Conservation (phyloP, 1,140 invertebrate genomes). For the Brachionus asplanchnoidis region DNA sequence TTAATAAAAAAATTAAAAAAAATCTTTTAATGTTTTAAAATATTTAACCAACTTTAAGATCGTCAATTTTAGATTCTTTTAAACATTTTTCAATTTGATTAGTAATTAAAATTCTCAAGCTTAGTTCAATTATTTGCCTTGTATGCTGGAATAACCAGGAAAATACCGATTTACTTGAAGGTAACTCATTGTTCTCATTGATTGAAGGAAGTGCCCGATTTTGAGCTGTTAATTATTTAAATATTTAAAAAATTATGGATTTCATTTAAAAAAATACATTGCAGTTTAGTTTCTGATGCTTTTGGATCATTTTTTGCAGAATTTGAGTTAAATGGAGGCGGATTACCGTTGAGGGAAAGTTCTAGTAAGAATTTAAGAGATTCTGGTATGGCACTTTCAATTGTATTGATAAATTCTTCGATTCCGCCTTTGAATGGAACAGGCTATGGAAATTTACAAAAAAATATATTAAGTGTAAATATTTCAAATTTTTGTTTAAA, state of each 20-base stretch:
- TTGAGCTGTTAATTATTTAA: neutral
- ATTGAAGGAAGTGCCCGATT: neutral
- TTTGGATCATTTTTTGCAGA: neutral
- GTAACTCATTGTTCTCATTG: neutral
- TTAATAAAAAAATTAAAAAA: neutral
- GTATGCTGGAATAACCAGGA: conserved; percentile 17
- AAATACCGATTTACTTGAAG: neutral
- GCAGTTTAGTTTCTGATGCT: neutral
- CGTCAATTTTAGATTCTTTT: conserved; percentile 17
- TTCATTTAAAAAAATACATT: neutral
- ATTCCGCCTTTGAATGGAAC: neutral
- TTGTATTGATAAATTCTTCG: conserved; percentile 8
- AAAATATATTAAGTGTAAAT: neutral
- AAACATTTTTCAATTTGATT: neutral
- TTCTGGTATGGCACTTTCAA: conserved; percentile 7
- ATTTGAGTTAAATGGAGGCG: neutral
- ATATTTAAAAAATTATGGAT: neutral
- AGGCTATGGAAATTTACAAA: neutral
- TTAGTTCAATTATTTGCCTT: conserved; percentile 2
- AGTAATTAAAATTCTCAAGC: conserved; percentile 10
- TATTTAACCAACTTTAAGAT: neutral
- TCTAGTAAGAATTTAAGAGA: neutral
- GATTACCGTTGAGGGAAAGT: neutral
- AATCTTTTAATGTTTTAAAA: neutral
- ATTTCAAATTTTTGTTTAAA: neutral